Conservation (phyloP, 2,797 vertebrate genomes). For the Ibycter americanus region DNA sequence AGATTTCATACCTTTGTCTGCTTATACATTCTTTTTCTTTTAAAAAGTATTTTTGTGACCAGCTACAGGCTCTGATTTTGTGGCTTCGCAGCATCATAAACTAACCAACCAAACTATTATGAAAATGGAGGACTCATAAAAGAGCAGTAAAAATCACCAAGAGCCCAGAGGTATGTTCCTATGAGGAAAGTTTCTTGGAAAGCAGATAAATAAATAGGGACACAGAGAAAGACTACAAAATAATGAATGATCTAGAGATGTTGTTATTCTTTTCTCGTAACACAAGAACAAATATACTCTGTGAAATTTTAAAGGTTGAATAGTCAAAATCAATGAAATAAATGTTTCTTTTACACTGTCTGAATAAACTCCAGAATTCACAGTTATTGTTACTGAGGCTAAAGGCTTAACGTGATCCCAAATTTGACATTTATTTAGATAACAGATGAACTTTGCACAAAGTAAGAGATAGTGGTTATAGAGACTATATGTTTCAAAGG, state of each 20-base stretch:
- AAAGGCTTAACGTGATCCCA: slow-evolving; percentile 35
- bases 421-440: slow-evolving; percentile 60
- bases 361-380: slow-evolving; percentile 37
- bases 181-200: not conserved
- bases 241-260: not conserved
- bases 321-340: slow-evolving; percentile 43
- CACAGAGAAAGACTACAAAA: not conserved
- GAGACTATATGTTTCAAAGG: slow-evolving; percentile 54
- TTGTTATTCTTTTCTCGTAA: slow-evolving; percentile 32
- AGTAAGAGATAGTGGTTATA: slow-evolving; percentile 42
- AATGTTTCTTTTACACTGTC: slow-evolving; percentile 26
- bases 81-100: not conserved
- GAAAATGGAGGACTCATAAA: not conserved
- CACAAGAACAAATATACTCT: slow-evolving; percentile 15
- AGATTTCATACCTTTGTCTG: not conserved
- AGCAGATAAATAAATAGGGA: slow-evolving; percentile 1
- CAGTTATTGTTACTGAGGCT: slow-evolving; percentile 3
- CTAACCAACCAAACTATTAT: not conserved
- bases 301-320: slow-evolving; percentile 39
- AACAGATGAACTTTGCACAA: slow-evolving; percentile 61
- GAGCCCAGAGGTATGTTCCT: not conserved
- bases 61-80: not conserved
- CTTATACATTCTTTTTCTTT: not conserved
- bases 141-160: not conserved
- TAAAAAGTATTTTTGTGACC: not conserved